These are phyloP conservation scores for Pachyuromys duprasi DNA, from an alignment of 2,797 vertebrate species.

Conservation along the genomic window DNA sequence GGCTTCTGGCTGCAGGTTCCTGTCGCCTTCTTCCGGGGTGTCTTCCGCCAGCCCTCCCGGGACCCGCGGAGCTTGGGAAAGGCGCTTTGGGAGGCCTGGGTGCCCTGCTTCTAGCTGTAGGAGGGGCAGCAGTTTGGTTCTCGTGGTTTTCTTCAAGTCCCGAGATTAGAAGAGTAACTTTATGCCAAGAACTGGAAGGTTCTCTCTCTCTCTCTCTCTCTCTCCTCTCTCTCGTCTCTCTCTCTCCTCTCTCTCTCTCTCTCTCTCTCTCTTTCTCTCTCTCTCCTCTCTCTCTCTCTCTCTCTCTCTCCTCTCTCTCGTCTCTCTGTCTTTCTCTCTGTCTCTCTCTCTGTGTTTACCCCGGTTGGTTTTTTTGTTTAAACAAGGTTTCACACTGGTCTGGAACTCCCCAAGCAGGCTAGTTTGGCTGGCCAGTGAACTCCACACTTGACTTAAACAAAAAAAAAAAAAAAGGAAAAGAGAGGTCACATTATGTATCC, in stretches of 20 bases:
- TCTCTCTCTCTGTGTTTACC: too few relatives aligned
- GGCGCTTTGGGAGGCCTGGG: not conserved
- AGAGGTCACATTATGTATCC: too few relatives aligned
- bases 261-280: not conserved
- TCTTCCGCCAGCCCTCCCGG: not conserved
- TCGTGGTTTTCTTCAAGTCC: not conserved
- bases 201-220: not conserved
- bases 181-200: not conserved
- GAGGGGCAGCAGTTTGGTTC: not conserved
- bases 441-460: not conserved
- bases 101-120: not conserved
- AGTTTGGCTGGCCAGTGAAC: not conserved
- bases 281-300: not conserved
- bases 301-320: not conserved
- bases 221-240: not conserved
- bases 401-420: not conserved
- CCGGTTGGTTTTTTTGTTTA: not conserved
- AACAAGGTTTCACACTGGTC: not conserved
- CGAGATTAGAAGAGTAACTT: not conserved
- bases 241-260: not conserved
- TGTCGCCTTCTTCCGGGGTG: not conserved
- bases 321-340: too few relatives aligned
- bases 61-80: not conserved
- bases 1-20: not conserved
- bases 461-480: not conserved